These are phyloP conservation scores for Schizothorax lantsangensis DNA, from an alignment of 2,797 vertebrate genomes.

Conservation along the genomic window DNA sequence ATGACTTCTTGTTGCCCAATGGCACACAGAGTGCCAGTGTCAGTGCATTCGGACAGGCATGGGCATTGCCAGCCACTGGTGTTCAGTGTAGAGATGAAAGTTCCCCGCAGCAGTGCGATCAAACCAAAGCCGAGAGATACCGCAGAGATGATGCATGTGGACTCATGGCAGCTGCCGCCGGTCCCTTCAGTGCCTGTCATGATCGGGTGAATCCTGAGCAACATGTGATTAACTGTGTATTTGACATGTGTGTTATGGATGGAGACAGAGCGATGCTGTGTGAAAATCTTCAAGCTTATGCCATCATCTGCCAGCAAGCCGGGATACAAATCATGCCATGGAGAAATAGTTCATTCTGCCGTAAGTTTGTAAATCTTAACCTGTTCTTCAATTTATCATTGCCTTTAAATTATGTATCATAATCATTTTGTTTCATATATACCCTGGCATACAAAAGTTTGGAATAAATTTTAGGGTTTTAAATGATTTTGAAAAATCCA, in stretches of 20 bases:
- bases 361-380: conserved; percentile 70
- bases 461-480: too few relatives aligned
- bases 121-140: conserved; percentile 34
- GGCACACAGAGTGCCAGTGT: conserved; percentile 29
- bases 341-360: conserved; percentile 78
- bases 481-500: too few relatives aligned
- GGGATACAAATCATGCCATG: conserved; percentile 67
- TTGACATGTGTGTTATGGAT: conserved; percentile 72
- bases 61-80: conserved; percentile 69
- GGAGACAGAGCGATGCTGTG: conserved; percentile 73
- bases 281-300: conserved; percentile 77
- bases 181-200: conserved; percentile 81
- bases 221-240: conserved; percentile 76
- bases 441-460: too few relatives aligned
- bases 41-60: conserved; percentile 74
- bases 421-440: background rate
- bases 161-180: conserved; percentile 68
- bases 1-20: conserved; percentile 77
- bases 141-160: conserved; percentile 69
- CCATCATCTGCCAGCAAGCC: conserved; percentile 73
- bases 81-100: conserved; percentile 48
- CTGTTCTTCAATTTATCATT: background rate
- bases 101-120: conserved; percentile 65
- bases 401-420: background rate
- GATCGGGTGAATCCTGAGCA: conserved; percentile 66